Percentiles rank a stretch among this genome's conserved stretches.
phyloP scores from a whole-genome alignment of 2,888 invertebrate species.

The Graphium colonna region DNA sequence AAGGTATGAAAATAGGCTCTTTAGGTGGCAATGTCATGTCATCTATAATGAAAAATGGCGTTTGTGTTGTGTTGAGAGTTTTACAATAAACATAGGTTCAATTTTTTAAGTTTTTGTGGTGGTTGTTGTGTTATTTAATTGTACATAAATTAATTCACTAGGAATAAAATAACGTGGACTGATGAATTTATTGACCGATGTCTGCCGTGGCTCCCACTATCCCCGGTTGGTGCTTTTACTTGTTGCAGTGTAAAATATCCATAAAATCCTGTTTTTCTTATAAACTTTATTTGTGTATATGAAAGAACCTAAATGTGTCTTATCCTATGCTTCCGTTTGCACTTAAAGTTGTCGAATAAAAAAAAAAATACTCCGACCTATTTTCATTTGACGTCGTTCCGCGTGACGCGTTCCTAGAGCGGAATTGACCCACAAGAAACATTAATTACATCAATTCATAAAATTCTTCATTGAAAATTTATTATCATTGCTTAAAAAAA shows the following conservation, averaged over 20 bases:
- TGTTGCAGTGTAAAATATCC: slow-evolving; percentile 30
- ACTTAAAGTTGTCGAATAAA: slow-evolving; percentile 1
- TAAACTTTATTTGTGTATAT: background rate
- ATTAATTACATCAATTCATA: slow-evolving; percentile 17
- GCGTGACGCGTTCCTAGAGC: slow-evolving; percentile 67
- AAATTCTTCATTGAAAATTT: slow-evolving; percentile 5
- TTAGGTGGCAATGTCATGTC: slow-evolving; percentile 28
- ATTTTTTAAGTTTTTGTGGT: slow-evolving; percentile 35
- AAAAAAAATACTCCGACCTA: slow-evolving; percentile 53
- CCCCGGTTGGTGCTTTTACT: slow-evolving; percentile 65
- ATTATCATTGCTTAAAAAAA: background rate
- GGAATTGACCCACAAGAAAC: slow-evolving; percentile 29
- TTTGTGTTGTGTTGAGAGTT: slow-evolving; percentile 65
- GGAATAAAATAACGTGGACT: slow-evolving; percentile 64
- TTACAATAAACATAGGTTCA: slow-evolving; percentile 60
- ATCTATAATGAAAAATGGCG: slow-evolving; percentile 63
- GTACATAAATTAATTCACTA: slow-evolving; percentile 37
- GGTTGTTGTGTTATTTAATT: slow-evolving; percentile 34
- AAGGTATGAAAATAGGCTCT: background rate
- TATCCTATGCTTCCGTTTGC: background rate
- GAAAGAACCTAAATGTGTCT: slow-evolving; percentile 11
- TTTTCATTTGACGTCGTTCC: slow-evolving; percentile 69
- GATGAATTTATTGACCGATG: slow-evolving; percentile 78
- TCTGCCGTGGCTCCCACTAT: slow-evolving; percentile 79
- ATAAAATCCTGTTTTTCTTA: slow-evolving; percentile 9